Evolutionary conservation across 2,888 invertebrate genomes (phyloP), one percentile per base, ranked within the genome.

Genomic region (Pristionchus arcanus): DNA sequence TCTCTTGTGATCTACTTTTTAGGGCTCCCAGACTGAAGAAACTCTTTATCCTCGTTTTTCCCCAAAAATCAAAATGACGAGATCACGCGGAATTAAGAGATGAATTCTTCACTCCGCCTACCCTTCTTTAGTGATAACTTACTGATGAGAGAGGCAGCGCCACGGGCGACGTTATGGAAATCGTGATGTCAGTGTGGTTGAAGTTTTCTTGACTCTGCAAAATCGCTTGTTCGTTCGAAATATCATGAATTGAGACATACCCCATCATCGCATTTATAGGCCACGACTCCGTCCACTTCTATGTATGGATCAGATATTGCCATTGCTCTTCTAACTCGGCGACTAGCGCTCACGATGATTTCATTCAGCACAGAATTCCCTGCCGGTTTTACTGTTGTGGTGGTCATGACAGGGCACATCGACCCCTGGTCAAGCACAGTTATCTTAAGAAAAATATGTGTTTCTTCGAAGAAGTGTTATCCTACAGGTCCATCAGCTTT

Each of bases 251-350:
- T 37, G 4, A 74, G 11, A 34, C 37, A 42, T n/a, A 74, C 34
- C 5, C 37, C 74, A 74, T 13, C 28, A 19, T 37, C 15, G 53
- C 83, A 83, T 53, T 83, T 83, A 21, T 28, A 42, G 31, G 16
- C n/a, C 15, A 83, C 83, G 21, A 31, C 83, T 53, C 55, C 83
- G n/a, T 53, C 83, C 15, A 28, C 83, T 28, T 53, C 83, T 16
- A 83, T n/a, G 25, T 74, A 74, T 11, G 74, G 21, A 25, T 37
- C 74, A 21, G 31, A 2, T 15, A 21, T 1, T 0, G 37, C 37
- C 9, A 19, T 49, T 7, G 9, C 34, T 74, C 68, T 68, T 31
- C 68, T 11, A 13, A 68, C 34, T 1, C 68, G 74, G 1, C 74
- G 21, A 37, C 63, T 19, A 16, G 19, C 34, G 25, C 37, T n/a